A percentile compares a stretch with the other conserved stretches of the same genome.
These are phyloP conservation scores for Netelia melanura DNA, from an alignment of 2,888 invertebrate genomes.

Conservation along the genomic window DNA sequence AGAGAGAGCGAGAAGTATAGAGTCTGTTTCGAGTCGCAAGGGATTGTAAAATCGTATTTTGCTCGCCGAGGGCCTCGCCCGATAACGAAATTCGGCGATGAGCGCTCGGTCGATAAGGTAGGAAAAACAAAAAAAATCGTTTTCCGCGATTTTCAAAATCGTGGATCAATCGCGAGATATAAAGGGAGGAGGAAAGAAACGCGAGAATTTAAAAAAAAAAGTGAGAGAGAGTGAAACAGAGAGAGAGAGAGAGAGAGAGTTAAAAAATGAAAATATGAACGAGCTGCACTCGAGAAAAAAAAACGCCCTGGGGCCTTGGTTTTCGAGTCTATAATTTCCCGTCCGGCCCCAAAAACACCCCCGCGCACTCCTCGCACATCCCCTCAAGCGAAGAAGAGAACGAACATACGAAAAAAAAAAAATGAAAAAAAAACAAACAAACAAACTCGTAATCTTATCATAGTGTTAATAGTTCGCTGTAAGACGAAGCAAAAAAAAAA, in stretches of 20 bases:
- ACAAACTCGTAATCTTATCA: conserved; percentile 57
- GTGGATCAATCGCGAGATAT: conserved; percentile 48
- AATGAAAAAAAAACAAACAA: conserved; percentile 19
- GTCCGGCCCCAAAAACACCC: conserved; percentile 76
- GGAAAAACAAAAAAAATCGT: conserved; percentile 10
- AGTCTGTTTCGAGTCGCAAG: conserved; percentile 37
- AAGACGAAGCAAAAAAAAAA: conserved; percentile 29
- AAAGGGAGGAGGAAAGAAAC: conserved; percentile 40
- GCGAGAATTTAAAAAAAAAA: conserved; percentile 50
- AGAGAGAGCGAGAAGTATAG: conserved; percentile 52
- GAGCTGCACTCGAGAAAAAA: conserved; percentile 71
- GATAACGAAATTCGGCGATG: conserved; percentile 2
- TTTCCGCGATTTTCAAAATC: conserved; percentile 29
- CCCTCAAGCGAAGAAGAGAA: conserved; percentile 58
- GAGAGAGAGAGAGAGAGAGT: conserved; percentile 38
- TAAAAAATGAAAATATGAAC: conserved; percentile 48
- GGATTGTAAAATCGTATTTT: conserved; percentile 24
- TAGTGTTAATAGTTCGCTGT: conserved; percentile 66
- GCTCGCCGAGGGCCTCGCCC: background rate
- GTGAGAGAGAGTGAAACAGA: conserved; percentile 29
- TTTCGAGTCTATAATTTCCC: conserved; percentile 74
- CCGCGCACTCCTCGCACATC: conserved; percentile 65
- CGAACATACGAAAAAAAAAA: conserved; percentile 24
- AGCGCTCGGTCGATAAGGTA: conserved; percentile 22
- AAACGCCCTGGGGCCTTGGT: conserved; percentile 83